A percentile compares a stretch with the other conserved stretches of the same genome.
phyloP scores from a whole-genome alignment of 2,113 vertebrate genomes.

The Pogonocichla stellata region DNA sequence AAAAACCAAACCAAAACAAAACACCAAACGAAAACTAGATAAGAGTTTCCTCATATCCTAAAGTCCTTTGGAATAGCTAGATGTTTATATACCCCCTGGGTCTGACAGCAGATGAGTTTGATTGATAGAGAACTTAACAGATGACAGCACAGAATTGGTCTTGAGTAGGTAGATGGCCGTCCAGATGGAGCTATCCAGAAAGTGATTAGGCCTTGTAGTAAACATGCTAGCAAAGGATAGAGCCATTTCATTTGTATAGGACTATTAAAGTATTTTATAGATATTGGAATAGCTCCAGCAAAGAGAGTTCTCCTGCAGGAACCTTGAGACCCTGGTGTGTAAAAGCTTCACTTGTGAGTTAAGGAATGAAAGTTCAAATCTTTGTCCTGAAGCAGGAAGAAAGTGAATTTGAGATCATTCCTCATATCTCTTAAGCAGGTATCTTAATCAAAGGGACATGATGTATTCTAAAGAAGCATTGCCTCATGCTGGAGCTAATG shows the following conservation, averaged over 20 bases:
- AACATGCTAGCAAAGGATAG: background rate
- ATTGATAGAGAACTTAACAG: background rate
- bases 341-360: background rate
- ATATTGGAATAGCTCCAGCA: background rate
- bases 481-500: background rate
- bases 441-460: constrained; percentile 5
- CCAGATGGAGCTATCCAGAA: background rate
- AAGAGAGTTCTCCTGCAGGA: background rate
- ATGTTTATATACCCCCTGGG: background rate
- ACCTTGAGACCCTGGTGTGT: background rate
- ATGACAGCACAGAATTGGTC: background rate
- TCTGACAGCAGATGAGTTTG: background rate
- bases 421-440: background rate
- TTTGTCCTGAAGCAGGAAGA: background rate
- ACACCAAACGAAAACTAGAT: background rate
- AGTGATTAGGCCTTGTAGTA: background rate
- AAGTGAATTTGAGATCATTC: background rate
- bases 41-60: background rate
- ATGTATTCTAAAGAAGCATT: background rate
- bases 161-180: background rate
- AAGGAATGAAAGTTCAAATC: background rate
- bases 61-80: background rate
- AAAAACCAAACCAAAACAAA: background rate
- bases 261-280: background rate
- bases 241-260: background rate